phyloP scores from a whole-genome alignment of 2,888 invertebrate species.

The Drosophila fungiperda region DNA sequence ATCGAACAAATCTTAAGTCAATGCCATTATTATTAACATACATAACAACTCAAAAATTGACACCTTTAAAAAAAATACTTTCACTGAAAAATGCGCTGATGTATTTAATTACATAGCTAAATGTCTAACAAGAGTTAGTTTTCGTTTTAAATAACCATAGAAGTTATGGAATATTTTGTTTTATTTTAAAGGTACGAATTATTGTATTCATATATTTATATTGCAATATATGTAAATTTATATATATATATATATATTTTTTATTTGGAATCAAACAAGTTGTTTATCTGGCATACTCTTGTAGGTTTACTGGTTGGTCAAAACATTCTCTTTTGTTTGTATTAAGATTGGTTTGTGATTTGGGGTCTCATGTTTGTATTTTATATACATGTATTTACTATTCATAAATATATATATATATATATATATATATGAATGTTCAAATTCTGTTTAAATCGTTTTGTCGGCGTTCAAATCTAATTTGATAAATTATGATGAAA shows the following conservation, averaged over 20 bases:
- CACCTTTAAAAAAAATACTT: neutral
- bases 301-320: neutral
- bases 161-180: neutral
- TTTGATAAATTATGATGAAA: conserved; percentile 65
- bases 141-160: neutral
- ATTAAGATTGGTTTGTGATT: conserved; percentile 2
- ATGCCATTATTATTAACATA: neutral
- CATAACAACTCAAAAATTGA: neutral
- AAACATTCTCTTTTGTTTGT: conserved; percentile 21
- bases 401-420: neutral
- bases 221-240: neutral
- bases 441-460: conserved; percentile 48
- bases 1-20: neutral
- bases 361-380: conserved; percentile 16
- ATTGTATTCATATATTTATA: no score
- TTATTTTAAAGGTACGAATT: neutral
- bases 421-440: neutral
- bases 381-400: conserved; percentile 12
- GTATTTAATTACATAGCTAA: neutral
- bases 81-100: neutral
- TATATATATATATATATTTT: neutral
- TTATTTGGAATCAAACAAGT: neutral
- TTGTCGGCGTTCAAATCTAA: conserved; percentile 55
- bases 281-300: neutral
- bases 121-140: neutral